Evolutionary conservation across 2,113 vertebrate genomes (phyloP), one percentile per base, ranked within the genome.

Genomic region (Pionites leucogaster): DNA sequence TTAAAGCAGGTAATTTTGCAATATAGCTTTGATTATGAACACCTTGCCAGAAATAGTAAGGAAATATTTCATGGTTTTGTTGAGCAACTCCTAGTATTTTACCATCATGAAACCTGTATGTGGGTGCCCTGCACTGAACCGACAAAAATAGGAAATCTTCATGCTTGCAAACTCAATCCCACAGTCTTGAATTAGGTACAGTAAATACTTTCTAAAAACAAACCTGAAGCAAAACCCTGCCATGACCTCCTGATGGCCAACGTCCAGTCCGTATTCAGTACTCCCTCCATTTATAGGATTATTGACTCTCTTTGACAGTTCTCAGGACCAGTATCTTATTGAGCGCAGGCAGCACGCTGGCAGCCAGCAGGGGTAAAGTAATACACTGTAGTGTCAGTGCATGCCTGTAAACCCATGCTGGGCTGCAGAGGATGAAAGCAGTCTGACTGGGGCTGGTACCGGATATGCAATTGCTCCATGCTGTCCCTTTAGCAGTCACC

Each of bases 31-130:
- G 59, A 31, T 74, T 86, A 37, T 52, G 28, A 81, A 31, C 19
- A 41, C 28, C 6, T 3, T 50, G 10, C 9, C 11, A 84, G 69
- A 75, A 86, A 53, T 14, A 53, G 27, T 19, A 82, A 71, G 60
- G 46, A 80, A 69, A 70, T 85, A 37, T 33, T 82, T 75, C 37
- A n/a, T 2, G 16, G 4, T 13, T 76, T 93, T 76, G 46, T 22
- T 37, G 53, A 89, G 57, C 78, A 93, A 82, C 35, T 75, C n/a
- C 23, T 50, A 5, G 16, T 62, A 18, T 53, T 60, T 90, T 75
- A 39, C 41, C 57, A 31, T 41, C 0, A 0, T 70, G 79, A 77
- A 29, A 25, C 14, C 25, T 55, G 0, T 33, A 4, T 0, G 0
- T n/a, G 31, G 24, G 18, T 91, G 53, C 67, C 17, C 14, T 80